Evolutionary conservation across 1,140 invertebrate genomes (phyloP), one percentile per base, ranked within the genome.

Genomic region (Cydia pomonella): DNA sequence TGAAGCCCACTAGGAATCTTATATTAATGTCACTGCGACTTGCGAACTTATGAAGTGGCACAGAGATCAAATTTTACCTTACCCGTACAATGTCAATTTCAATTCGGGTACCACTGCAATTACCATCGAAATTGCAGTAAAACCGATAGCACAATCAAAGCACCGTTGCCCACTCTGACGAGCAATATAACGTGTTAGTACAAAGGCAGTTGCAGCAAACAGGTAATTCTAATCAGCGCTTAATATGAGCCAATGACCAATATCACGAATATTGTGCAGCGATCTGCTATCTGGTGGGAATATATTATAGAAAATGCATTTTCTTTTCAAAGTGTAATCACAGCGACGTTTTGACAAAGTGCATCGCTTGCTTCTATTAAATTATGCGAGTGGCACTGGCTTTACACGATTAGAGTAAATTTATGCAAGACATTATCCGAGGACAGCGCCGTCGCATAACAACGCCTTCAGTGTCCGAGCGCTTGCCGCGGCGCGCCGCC

Each of bases 391-490:
- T 82, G 79, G 78, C 80, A 82, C 80, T 85, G 81, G 81, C 79
- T 87, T 84, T 83, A 83, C 80, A 82, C 82, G 87, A 90, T 91
- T 90, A 91, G 77, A 84, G 83, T 85, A 84, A 91, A 91, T 91
- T 91, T 90, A 92, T 92, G 88, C 87, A 88, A 91, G 91, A 89
- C 88, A 87, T 92, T 90, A 90, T 89, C 84, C 84, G 83, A 87
- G 86, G 86, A 90, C 86, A 85, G 81, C 81, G 82, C 76, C 83
- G 86, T 87, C 87, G 90, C 87, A 90, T 91, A 92, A 84, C 81
- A 86, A 88, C 88, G 87, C 85, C 87, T 88, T 88, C 84, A 84
- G 86, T 89, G 91, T 90, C 89, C 88, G 81, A 88, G 81, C 80
- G 79, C 47, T 71, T 75, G 73, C 78, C 80, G 76, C 77, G 80